Evolutionary conservation across 2,888 invertebrate genomes (phyloP).

Genomic region (Flexamia atlantica): DNA sequence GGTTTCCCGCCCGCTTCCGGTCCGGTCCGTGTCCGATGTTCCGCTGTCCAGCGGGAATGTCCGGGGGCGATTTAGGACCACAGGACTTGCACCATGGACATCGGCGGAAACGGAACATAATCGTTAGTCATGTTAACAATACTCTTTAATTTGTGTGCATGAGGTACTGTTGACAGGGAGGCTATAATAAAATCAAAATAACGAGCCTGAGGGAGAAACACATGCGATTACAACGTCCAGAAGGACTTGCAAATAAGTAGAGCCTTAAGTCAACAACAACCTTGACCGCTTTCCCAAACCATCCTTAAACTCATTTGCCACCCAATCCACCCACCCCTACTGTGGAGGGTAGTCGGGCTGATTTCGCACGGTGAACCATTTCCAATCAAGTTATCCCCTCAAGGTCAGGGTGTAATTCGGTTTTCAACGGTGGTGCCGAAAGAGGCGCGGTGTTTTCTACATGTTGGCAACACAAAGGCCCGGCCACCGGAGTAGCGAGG

Average conservation of each 20-base stretch:
- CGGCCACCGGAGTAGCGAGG: conserved; percentile 23
- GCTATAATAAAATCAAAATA: too few species aligned
- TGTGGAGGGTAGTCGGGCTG: too few species aligned
- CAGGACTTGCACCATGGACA: not conserved
- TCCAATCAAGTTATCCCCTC: not conserved
- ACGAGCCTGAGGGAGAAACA: too few species aligned
- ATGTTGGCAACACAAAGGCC: conserved; percentile 20
- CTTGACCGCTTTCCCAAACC: too few species aligned
- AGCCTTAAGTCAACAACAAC: too few species aligned
- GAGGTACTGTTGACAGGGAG: not conserved
- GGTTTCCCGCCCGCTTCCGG: not conserved
- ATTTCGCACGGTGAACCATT: too few species aligned
- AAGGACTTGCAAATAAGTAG: too few species aligned
- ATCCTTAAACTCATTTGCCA: too few species aligned
- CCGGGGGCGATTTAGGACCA: not conserved
- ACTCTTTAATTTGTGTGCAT: not conserved
- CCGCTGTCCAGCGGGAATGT: not conserved
- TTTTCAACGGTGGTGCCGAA: conserved; percentile 16
- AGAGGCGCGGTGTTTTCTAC: conserved; percentile 26
- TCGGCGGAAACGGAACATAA: not conserved
- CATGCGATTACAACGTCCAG: too few species aligned
- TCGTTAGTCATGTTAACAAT: not conserved
- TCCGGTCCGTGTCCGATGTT: not conserved
- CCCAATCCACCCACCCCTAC: too few species aligned
- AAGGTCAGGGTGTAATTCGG: conserved; percentile 6